phyloP scores from a whole-genome alignment of 1,140 invertebrate genomes.

The Penaeus vannamei region DNA sequence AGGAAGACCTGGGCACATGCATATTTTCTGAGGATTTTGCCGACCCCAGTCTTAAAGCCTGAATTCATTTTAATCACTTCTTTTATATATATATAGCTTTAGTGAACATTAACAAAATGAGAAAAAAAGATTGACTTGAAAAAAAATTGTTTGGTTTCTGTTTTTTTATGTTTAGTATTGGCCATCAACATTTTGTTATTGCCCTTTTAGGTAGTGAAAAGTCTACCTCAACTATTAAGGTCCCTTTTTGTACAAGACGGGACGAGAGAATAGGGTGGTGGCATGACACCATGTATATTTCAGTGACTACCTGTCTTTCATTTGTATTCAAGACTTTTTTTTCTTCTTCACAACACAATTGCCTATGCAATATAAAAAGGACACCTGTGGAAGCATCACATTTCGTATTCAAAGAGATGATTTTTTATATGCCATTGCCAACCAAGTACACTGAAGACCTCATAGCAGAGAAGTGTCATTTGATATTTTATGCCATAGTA shows the following conservation, averaged over 20 bases:
- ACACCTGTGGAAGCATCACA: conserved; percentile 44
- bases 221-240: conserved; percentile 53
- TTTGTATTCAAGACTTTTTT: conserved; percentile 62
- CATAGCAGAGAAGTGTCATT: conserved; percentile 58
- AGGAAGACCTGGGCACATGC: conserved; percentile 36
- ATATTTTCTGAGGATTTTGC: conserved; percentile 52
- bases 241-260: too few relatives aligned
- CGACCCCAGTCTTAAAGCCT: conserved; percentile 50
- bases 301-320: conserved; percentile 65
- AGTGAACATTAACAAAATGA: too few relatives aligned
- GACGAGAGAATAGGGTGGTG: conserved; percentile 28
- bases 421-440: conserved; percentile 62
- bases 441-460: conserved; percentile 60
- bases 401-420: conserved; percentile 43
- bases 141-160: conserved; percentile 9
- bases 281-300: conserved; percentile 61
- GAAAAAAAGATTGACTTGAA: background rate
- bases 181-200: conserved; percentile 18
- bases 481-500: conserved; percentile 66
- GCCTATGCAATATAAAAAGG: conserved; percentile 63
- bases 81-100: too few relatives aligned
- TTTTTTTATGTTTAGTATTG: conserved; percentile 44
- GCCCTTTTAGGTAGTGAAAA: conserved; percentile 55
- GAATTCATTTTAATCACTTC: conserved; percentile 20
- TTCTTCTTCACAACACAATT: conserved; percentile 49